Percentiles rank a stretch among this genome's conserved stretches.
Conservation (phyloP, 2,113 vertebrate genomes). For the Hippocampus barbouri region DNA sequence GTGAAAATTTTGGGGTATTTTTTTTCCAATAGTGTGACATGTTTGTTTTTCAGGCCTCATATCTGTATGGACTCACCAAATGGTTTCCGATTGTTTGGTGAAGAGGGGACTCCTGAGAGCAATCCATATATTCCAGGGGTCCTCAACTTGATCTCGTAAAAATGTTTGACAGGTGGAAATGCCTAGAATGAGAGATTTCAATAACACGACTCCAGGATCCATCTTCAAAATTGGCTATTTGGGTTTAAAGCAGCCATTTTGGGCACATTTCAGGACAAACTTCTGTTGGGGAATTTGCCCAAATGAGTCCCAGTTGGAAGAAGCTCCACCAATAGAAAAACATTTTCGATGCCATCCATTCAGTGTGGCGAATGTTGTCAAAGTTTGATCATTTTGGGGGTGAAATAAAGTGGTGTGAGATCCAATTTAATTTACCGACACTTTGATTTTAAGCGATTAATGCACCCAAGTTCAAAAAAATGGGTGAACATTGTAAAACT, state of each 20-base stretch:
- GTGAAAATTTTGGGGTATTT: background rate
- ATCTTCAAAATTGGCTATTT: background rate
- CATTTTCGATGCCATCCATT: background rate
- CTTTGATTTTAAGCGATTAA: background rate
- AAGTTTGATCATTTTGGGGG: background rate
- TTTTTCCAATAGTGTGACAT: background rate
- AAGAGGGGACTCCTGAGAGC: background rate
- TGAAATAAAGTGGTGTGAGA: background rate
- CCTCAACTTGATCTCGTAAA: no score
- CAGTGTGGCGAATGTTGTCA: background rate
- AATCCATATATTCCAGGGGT: background rate
- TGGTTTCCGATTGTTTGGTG: background rate
- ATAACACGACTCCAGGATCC: background rate
- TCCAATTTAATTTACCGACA: background rate
- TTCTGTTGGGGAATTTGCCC: background rate
- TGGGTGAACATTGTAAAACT: constrained; percentile 24
- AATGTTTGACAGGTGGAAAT: background rate
- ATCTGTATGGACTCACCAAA: background rate
- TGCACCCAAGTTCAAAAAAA: background rate
- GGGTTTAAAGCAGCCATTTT: background rate
- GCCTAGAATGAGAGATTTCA: background rate
- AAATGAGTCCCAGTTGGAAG: background rate
- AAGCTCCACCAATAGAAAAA: background rate
- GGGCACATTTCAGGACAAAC: background rate
- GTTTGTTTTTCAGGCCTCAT: background rate